Conservation (phyloP, 2,113 vertebrate species). For the Laticauda colubrina region DNA sequence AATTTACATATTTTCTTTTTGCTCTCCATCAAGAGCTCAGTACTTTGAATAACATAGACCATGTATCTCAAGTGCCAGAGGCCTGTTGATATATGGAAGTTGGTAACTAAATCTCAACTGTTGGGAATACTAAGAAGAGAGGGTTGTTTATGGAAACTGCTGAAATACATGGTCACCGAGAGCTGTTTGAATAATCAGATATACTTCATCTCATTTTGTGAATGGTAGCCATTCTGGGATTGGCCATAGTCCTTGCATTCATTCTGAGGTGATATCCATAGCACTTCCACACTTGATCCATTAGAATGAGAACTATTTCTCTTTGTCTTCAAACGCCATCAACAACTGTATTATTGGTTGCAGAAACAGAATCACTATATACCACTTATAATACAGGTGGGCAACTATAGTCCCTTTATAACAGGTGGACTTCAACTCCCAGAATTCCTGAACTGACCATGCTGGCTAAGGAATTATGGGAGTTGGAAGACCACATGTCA, state of each 20-base stretch:
- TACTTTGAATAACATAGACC: background rate
- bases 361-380: background rate
- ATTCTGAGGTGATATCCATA: background rate
- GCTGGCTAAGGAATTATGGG: background rate
- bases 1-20: background rate
- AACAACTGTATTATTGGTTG: background rate
- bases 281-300: background rate
- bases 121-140: background rate
- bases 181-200: background rate
- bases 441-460: background rate
- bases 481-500: background rate
- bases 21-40: background rate
- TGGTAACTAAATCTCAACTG: background rate
- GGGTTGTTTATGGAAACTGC: background rate
- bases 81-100: background rate
- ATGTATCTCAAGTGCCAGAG: background rate
- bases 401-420: background rate
- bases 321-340: background rate
- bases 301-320: background rate
- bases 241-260: background rate
- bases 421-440: background rate
- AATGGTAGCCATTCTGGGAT: background rate
- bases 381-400: background rate
- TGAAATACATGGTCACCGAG: background rate
- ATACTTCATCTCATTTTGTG: background rate